Base-by-base conservation (phyloP, 2,888 invertebrate genomes). In the Erebia epiphron region DNA sequence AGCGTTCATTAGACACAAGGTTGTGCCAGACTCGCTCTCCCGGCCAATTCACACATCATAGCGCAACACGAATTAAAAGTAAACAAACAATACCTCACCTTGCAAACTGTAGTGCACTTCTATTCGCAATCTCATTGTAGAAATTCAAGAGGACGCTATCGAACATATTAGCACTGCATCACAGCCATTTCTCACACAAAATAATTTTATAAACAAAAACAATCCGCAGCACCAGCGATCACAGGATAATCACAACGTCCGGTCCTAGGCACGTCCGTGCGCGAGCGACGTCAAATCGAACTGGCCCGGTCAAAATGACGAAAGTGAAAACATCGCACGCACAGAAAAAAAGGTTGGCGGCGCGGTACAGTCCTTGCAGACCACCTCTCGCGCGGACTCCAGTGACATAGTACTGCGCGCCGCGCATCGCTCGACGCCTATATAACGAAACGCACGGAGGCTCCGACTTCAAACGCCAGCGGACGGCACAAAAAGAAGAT, bases 311-410 rank as follows among this genome's bases (percentile, higher is more conserved):
- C 92, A 91, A 92, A 92, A 92, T 91, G 91, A 92, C 92, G 92
- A 92, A 93, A 92, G 93, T 92, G 92, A 92, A 93, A 92, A 93
- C 92, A 91, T 91, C 91, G 91, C 92, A 92, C 93, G 92, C 83
- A 83, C 90, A 91, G 89, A 92, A 91, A 92, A 90, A 92, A 92
- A 91, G 90, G 90, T 89, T 88, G 87, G 81, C 83, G 82, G 89
- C 88, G 87, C 88, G 87, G 85, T 83, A 86, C 91, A 88, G 91
- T 92, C 92, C 92, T 92, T 92, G 92, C 90, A 88, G 90, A 89
- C 90, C 90, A 86, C 90, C 90, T 91, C 92, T 91, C 90, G 92
- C 88, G 89, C 88, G 84, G 88, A 87, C 88, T 87, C 91, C 87
- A 92, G 89, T 93, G 92, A 93, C 93, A 92, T 89, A 92, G 90